A percentile compares a stretch with the other conserved stretches of the same genome.
phyloP scores from a whole-genome alignment of 2,888 invertebrate species.

The Elysia crispata region DNA sequence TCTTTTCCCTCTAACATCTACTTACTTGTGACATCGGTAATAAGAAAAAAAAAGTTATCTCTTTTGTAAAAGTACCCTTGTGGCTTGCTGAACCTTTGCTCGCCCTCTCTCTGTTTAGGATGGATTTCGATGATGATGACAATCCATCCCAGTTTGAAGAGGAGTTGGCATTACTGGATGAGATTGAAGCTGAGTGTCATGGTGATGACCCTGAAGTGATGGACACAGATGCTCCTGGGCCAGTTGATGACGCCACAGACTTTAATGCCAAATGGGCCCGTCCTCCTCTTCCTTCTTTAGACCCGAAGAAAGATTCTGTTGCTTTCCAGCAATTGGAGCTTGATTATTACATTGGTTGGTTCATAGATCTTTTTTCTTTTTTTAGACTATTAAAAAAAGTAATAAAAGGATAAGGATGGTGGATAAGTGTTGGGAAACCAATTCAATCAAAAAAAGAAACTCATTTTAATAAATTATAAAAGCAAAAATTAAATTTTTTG shows the following conservation, averaged over 20 bases:
- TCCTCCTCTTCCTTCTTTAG: constrained; percentile 83
- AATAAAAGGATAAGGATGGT: too few species aligned
- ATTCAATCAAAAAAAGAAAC: too few species aligned
- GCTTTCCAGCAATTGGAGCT: constrained; percentile 96
- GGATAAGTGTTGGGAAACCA: too few species aligned
- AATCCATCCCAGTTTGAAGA: constrained; percentile 82
- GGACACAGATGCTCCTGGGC: constrained; percentile 61
- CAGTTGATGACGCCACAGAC: constrained; percentile 60
- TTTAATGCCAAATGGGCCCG: constrained; percentile 83
- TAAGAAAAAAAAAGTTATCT: too few species aligned
- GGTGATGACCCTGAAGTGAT: constrained; percentile 42
- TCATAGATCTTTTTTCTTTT: too few species aligned
- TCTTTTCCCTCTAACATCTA: too few species aligned
- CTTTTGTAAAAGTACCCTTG: too few species aligned
- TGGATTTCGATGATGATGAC: constrained; percentile 62
- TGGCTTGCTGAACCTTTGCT: too few species aligned
- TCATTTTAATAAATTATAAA: too few species aligned
- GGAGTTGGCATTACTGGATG: constrained; percentile 84
- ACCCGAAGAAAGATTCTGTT: constrained; percentile 84
- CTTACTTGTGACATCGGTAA: too few species aligned
- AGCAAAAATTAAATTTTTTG: too few species aligned
- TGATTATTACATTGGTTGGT: constrained; percentile 88
- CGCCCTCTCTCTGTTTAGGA: constrained; percentile 29
- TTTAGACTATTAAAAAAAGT: too few species aligned
- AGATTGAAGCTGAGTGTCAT: constrained; percentile 73